phyloP scores from a whole-genome alignment of 2,797 vertebrate species.

The Oreochromis mossambicus region DNA sequence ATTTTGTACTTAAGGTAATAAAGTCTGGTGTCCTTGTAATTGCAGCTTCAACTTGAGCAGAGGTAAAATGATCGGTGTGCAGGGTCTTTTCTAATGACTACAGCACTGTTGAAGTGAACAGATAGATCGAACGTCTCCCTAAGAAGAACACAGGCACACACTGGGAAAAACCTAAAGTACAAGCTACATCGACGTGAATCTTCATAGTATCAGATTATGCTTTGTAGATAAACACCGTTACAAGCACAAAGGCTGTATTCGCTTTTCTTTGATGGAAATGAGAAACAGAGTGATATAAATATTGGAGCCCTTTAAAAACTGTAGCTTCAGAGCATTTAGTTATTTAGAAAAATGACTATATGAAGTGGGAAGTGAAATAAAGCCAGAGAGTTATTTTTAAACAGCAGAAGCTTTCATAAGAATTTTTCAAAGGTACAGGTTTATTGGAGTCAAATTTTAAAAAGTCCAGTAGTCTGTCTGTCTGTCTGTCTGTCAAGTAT shows the following conservation, averaged over 20 bases:
- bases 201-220: not conserved
- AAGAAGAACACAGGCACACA: not conserved
- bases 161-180: not conserved
- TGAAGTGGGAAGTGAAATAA: not conserved
- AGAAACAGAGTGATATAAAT: not conserved
- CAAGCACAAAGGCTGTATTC: not conserved
- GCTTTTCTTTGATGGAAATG: not conserved
- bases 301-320: not conserved
- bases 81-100: not conserved
- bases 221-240: not conserved
- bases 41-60: not conserved
- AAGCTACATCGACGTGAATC: not conserved
- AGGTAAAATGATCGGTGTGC: not conserved
- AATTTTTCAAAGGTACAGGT: not conserved
- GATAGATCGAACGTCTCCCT: not conserved
- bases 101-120: not conserved
- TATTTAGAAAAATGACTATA: not conserved
- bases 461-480: not conserved
- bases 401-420: not conserved
- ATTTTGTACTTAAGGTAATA: not conserved
- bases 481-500: not conserved
- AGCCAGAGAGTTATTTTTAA: not conserved
- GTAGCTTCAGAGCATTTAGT: not conserved
- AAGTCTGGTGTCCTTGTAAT: not conserved
- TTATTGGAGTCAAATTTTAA: not conserved